Evolutionary conservation across 35 echinoderm and acorn worm genomes (phyloP).

Genomic region (Apostichopus parvimensis): DNA sequence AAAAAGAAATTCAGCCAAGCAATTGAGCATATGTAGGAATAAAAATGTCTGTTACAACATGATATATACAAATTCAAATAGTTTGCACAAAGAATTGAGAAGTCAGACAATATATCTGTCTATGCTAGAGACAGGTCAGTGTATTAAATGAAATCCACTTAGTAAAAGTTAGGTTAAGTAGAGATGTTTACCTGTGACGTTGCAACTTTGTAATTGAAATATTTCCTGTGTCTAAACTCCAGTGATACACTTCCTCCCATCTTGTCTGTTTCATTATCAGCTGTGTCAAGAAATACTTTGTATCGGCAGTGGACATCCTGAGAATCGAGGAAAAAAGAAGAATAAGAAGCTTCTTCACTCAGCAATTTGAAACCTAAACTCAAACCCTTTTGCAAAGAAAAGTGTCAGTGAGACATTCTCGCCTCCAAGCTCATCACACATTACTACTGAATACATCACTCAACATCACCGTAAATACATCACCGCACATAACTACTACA

Average conservation of each 20-base stretch:
- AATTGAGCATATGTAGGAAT: too few relatives aligned
- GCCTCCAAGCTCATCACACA: too few relatives aligned
- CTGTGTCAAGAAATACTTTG: slow-evolving; percentile 78
- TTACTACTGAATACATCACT: too few relatives aligned
- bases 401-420: too few relatives aligned
- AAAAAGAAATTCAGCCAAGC: too few relatives aligned
- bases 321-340: neutral
- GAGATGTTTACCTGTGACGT: slow-evolving; percentile 77
- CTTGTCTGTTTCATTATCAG: slow-evolving; percentile 61
- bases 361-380: too few relatives aligned
- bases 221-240: slow-evolving; percentile 88
- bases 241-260: slow-evolving; percentile 58
- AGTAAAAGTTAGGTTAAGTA: neutral
- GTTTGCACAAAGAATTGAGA: neutral
- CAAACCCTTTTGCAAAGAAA: too few relatives aligned
- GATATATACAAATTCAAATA: too few relatives aligned
- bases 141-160: neutral
- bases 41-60: too few relatives aligned
- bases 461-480: too few relatives aligned
- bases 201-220: slow-evolving; percentile 72
- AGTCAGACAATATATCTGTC: neutral
- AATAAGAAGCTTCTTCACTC: too few relatives aligned
- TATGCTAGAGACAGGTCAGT: neutral
- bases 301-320: slow-evolving; percentile 90
- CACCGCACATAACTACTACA: too few relatives aligned